Evolutionary conservation across 2,797 vertebrate genomes (phyloP).

Genomic region (Galaxias olidus): DNA sequence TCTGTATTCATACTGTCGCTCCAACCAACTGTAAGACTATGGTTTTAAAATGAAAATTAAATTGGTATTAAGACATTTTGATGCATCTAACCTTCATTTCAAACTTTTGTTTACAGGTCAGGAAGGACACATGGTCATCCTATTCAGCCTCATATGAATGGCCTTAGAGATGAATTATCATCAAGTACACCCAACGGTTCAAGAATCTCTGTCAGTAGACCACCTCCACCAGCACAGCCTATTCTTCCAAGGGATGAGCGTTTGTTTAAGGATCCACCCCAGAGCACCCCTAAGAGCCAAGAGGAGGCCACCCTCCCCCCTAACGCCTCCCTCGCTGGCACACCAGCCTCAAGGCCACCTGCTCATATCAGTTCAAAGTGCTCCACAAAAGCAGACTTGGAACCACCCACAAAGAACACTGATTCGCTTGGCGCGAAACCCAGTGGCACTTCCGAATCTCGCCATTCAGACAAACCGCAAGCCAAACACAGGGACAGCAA

Average conservation of each 20-base stretch:
- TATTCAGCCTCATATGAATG: constrained; percentile 39
- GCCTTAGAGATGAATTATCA: constrained; percentile 22
- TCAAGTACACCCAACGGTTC: constrained; percentile 13
- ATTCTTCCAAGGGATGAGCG: constrained; percentile 1
- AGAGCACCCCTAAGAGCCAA: constrained; percentile 35
- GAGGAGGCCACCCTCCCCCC: constrained; percentile 3
- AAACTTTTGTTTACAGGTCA: constrained; percentile 47
- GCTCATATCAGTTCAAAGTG: constrained; percentile 33
- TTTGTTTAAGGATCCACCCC: constrained; percentile 10
- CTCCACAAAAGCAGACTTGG: constrained; percentile 30
- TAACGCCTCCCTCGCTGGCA: constrained; percentile 2
- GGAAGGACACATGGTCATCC: constrained; percentile 20
- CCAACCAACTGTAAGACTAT: too few relatives aligned
- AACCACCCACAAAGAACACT: constrained; percentile 31
- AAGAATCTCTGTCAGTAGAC: constrained; percentile 12
- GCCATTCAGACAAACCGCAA: constrained; percentile 34
- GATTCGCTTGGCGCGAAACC: constrained; percentile 18
- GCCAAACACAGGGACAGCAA: constrained; percentile 52
- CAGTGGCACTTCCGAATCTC: constrained; percentile 25
- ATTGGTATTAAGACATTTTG: too few relatives aligned
- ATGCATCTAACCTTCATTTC: too few relatives aligned
- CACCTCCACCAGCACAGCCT: constrained; percentile 10
- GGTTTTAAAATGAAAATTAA: constrained; percentile 5
- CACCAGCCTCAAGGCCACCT: constrained; percentile 16
- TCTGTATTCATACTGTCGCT: too few relatives aligned